A percentile compares a stretch with the other conserved stretches of the same genome.
phyloP scores from a whole-genome alignment of 2,888 invertebrate genomes.

The Tetheella fluctuosa region DNA sequence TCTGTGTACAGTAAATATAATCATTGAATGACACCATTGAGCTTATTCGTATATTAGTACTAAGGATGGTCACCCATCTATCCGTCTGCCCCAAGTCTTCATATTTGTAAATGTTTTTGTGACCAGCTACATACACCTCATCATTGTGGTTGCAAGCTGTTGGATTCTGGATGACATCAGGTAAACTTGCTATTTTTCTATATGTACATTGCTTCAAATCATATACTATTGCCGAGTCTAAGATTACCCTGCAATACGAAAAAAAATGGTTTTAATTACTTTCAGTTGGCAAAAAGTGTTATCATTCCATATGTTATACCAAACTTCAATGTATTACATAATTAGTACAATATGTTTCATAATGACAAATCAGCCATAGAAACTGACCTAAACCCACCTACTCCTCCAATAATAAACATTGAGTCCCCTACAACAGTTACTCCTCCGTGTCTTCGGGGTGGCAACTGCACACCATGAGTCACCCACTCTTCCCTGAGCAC shows the following conservation, averaged over 20 bases:
- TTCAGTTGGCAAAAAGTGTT: neutral
- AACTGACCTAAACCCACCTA: conserved; percentile 75
- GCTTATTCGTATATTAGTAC: conserved; percentile 53
- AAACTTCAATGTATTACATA: conserved; percentile 7
- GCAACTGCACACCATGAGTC: conserved; percentile 62
- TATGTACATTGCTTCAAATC: conserved; percentile 59
- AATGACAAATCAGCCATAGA: conserved; percentile 18
- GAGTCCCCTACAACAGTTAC: conserved; percentile 57
- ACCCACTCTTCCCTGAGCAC: conserved; percentile 63
- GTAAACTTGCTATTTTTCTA: conserved; percentile 59
- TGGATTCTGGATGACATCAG: conserved; percentile 69
- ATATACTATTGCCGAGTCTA: conserved; percentile 61
- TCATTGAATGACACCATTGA: conserved; percentile 61
- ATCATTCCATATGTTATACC: neutral
- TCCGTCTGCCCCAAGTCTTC: conserved; percentile 48
- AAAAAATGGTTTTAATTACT: conserved; percentile 11
- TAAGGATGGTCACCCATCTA: conserved; percentile 49
- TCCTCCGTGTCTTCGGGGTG: conserved; percentile 65
- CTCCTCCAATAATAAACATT: conserved; percentile 69
- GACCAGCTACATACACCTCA: conserved; percentile 59
- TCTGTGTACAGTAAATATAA: conserved; percentile 68
- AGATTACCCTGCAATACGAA: conserved; percentile 59
- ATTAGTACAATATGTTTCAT: conserved; percentile 3
- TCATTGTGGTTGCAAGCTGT: conserved; percentile 62
- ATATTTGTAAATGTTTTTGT: conserved; percentile 62